phyloP scores from a whole-genome alignment of 2,797 vertebrate genomes.

The Urophycis tenuis region DNA sequence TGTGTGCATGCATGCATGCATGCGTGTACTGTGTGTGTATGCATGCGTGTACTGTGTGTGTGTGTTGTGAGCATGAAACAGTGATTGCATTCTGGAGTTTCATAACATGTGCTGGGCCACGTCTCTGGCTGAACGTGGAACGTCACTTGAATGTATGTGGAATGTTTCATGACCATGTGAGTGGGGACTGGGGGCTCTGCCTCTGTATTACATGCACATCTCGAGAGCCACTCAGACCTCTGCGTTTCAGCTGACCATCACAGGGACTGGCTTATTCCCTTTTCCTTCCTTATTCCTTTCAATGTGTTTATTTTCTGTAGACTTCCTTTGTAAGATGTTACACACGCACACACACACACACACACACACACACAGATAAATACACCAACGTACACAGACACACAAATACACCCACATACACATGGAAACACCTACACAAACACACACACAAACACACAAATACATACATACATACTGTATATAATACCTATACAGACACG shows the following conservation, averaged over 20 bases:
- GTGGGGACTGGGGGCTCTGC: not conserved
- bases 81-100: conserved; percentile 52
- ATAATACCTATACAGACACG: too few species aligned
- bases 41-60: conserved; percentile 29
- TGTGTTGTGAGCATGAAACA: conserved; percentile 39
- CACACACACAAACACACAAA: not conserved
- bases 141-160: not conserved
- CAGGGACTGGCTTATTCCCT: not conserved
- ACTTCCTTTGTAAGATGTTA: not conserved
- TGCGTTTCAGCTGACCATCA: not conserved
- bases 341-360: not conserved
- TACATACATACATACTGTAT: not conserved
- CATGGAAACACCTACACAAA: not conserved
- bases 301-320: not conserved
- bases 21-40: not conserved
- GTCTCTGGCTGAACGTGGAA: not conserved
- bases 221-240: too few species aligned
- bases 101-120: not conserved
- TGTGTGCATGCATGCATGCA: not conserved
- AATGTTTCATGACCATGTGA: not conserved
- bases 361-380: too few species aligned
- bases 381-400: not conserved
- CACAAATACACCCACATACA: not conserved
- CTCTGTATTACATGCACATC: not conserved
- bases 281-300: too few species aligned